phyloP scores from a whole-genome alignment of 2,888 invertebrate genomes.

The Spisula subtruncata region DNA sequence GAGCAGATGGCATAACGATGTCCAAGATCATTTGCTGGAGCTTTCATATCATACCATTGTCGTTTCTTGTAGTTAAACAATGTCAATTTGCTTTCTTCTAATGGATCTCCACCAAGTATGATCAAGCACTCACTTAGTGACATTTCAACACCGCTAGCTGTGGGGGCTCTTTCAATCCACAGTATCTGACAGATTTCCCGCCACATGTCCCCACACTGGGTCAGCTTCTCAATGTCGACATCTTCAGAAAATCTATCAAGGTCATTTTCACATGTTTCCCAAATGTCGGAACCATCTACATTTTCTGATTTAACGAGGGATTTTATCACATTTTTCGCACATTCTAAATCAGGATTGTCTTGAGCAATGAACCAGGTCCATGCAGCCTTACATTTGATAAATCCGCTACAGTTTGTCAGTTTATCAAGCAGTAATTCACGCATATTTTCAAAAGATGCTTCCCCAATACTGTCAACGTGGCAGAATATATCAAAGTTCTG shows the following conservation, averaged over 20 bases:
- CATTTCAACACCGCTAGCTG: neutral
- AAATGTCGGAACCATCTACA: conserved; percentile 55
- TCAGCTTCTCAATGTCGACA: conserved; percentile 7
- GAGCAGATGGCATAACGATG: conserved; percentile 60
- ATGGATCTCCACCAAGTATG: conserved; percentile 53
- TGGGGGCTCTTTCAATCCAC: conserved; percentile 40
- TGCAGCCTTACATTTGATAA: conserved; percentile 56
- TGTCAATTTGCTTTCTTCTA: conserved; percentile 47
- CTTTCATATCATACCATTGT: conserved; percentile 51
- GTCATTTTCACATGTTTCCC: conserved; percentile 36
- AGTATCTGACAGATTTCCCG: conserved; percentile 37
- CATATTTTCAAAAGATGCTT: conserved; percentile 20
- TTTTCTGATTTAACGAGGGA: conserved; percentile 48
- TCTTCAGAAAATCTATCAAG: neutral
- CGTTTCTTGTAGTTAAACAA: conserved; percentile 56
- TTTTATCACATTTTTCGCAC: conserved; percentile 18
- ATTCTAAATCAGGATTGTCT: conserved; percentile 12
- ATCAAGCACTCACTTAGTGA: conserved; percentile 50
- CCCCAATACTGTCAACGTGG: conserved; percentile 43
- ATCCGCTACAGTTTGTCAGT: conserved; percentile 56
- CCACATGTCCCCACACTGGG: neutral
- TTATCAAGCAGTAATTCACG: conserved; percentile 50
- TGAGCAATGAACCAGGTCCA: conserved; percentile 59
- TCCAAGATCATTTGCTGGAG: conserved; percentile 49
- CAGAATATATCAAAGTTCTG: conserved; percentile 56